These are phyloP conservation scores for Bagarius yarrelli DNA, from an alignment of 2,113 vertebrate genomes.

Conservation along the genomic window DNA sequence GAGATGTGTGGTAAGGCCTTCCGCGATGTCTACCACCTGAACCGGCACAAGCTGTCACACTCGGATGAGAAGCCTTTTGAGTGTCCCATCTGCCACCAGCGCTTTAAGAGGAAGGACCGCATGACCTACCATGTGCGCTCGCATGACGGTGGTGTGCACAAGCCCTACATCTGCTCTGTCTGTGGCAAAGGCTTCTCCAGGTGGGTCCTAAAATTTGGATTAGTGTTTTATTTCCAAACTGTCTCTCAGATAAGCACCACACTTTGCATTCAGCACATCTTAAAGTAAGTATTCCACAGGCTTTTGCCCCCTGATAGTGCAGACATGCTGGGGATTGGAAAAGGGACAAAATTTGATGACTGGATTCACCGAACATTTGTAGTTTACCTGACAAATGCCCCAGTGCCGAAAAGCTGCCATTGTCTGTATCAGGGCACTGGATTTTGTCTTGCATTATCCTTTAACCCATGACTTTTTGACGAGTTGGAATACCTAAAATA, in stretches of 20 bases:
- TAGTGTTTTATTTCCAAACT: background rate
- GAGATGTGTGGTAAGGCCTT: slow-evolving; percentile 99
- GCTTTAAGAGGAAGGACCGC: slow-evolving; percentile 97
- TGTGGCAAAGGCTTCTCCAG: slow-evolving; percentile 99
- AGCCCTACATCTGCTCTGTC: slow-evolving; percentile 96
- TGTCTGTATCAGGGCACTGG: background rate
- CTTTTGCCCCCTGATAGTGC: background rate
- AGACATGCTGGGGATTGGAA: background rate
- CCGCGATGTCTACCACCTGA: slow-evolving; percentile 96
- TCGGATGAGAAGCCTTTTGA: slow-evolving; percentile 97
- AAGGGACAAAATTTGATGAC: background rate
- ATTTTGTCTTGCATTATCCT: background rate
- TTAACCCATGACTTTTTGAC: background rate
- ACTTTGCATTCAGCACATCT: background rate
- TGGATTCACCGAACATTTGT: background rate
- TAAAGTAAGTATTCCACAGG: background rate
- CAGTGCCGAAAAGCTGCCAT: background rate
- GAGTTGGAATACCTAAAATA: background rate
- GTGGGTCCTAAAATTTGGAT: slow-evolving; percentile 64
- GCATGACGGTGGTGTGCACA: slow-evolving; percentile 95
- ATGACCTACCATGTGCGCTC: slow-evolving; percentile 98
- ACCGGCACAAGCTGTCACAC: slow-evolving; percentile 96
- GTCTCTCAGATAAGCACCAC: background rate
- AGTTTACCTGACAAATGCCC: no score
- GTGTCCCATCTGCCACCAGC: slow-evolving; percentile 96